Evolutionary conservation across 2,113 vertebrate genomes (phyloP).

Genomic region (Pelodiscus sinensis): DNA sequence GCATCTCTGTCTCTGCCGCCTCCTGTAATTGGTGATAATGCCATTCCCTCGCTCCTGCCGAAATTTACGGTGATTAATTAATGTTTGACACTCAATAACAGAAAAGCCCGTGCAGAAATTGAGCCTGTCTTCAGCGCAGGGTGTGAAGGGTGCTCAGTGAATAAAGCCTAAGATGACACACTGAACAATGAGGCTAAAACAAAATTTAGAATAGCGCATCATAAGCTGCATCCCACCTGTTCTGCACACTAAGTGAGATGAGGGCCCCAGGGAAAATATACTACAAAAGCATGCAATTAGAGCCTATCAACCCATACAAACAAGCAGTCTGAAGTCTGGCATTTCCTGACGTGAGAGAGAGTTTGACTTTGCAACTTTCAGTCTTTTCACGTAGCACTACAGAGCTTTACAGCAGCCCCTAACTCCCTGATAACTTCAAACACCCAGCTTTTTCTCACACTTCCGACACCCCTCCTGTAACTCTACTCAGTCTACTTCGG

Average conservation of each 20-base stretch:
- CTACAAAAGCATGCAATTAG: background rate
- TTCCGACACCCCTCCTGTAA: background rate
- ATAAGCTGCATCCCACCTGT: background rate
- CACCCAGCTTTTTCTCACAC: background rate
- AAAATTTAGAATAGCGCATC: background rate
- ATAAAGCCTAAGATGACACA: background rate
- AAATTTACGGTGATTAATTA: too few relatives aligned
- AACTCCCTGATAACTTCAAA: background rate
- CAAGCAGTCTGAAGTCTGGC: background rate
- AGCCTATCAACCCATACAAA: background rate
- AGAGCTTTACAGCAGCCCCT: background rate
- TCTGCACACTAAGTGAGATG: background rate
- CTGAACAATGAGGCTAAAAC: background rate
- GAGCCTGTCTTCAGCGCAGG: too few relatives aligned
- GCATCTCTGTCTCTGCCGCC: too few relatives aligned
- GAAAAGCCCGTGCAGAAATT: too few relatives aligned
- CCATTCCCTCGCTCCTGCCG: too few relatives aligned
- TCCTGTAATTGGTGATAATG: too few relatives aligned
- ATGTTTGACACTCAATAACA: too few relatives aligned
- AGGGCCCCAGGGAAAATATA: background rate
- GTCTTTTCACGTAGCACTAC: background rate
- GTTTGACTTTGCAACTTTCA: too few relatives aligned
- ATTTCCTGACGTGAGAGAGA: background rate
- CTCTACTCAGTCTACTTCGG: background rate
- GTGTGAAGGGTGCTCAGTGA: background rate